These are phyloP conservation scores for Camponotus floridanus DNA, from an alignment of 1,140 invertebrate species.

Conservation along the genomic window DNA sequence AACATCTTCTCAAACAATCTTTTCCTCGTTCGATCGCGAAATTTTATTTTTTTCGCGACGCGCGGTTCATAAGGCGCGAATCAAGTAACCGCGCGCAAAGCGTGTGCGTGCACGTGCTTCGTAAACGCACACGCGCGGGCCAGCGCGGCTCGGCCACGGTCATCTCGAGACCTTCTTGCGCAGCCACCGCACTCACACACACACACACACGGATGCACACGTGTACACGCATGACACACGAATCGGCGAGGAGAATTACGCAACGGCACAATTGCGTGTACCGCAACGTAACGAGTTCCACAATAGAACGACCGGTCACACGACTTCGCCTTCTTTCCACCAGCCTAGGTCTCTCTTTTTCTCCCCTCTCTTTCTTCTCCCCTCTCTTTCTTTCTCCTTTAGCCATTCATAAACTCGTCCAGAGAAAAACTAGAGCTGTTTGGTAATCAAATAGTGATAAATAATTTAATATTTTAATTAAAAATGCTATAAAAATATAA, in stretches of 20 bases:
- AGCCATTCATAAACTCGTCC: constrained; percentile 22
- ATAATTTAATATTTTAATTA: too few species aligned
- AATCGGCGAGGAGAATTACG: constrained; percentile 36
- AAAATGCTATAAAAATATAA: too few species aligned
- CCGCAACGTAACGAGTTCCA: constrained; percentile 27
- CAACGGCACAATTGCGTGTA: constrained; percentile 53
- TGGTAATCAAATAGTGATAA: too few species aligned
- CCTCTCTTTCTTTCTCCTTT: background rate
- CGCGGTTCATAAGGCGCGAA: background rate
- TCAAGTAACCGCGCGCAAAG: constrained; percentile 13
- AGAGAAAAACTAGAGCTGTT: too few species aligned
- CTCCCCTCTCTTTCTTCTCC: background rate
- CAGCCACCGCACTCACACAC: constrained; percentile 43
- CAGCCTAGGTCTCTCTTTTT: background rate
- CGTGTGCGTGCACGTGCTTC: constrained; percentile 16
- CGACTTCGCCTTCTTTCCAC: background rate
- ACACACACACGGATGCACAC: background rate
- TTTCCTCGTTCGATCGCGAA: constrained; percentile 8
- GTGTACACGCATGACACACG: too few species aligned
- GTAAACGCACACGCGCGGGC: constrained; percentile 18
- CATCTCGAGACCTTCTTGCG: constrained; percentile 81
- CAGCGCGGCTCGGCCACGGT: constrained; percentile 81
- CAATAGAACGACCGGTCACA: background rate
- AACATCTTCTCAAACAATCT: too few species aligned
- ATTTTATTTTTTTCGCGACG: constrained; percentile 15